Conservation (phyloP, 2,113 vertebrate genomes). For the Eptesicus fuscus region DNA sequence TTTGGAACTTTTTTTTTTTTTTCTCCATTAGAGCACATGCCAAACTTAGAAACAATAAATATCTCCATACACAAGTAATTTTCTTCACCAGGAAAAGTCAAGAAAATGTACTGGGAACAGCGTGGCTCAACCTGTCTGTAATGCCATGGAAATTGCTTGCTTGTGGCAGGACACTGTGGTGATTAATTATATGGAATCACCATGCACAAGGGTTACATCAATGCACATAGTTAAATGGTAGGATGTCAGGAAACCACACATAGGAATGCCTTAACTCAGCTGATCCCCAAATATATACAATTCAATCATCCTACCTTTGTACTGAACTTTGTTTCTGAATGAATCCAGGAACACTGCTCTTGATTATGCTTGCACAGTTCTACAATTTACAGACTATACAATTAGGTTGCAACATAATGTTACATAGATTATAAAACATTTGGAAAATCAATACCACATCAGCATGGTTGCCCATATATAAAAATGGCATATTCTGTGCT, state of each 20-base stretch:
- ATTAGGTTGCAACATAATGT: background rate
- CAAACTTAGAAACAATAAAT: background rate
- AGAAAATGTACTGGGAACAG: background rate
- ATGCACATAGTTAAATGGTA: too few relatives aligned
- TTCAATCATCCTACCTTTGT: background rate
- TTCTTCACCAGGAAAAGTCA: background rate
- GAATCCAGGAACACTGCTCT: background rate
- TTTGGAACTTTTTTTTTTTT: background rate
- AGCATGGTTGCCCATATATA: background rate
- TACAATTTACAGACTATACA: background rate
- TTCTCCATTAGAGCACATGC: background rate
- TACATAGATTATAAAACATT: background rate
- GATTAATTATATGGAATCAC: background rate
- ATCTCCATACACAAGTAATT: background rate
- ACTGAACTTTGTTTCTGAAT: background rate
- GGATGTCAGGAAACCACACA: background rate
- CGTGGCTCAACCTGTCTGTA: background rate
- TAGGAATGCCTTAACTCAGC: background rate
- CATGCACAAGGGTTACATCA: background rate
- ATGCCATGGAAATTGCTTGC: background rate
- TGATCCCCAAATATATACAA: background rate
- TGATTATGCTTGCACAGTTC: background rate
- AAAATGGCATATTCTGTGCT: background rate
- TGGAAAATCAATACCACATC: constrained; percentile 1
- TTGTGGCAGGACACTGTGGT: background rate